Percentiles rank a stretch among this genome's conserved stretches.
Evolutionary conservation across 2,888 invertebrate species (phyloP).

Genomic region (Hoplodrina blanda): DNA sequence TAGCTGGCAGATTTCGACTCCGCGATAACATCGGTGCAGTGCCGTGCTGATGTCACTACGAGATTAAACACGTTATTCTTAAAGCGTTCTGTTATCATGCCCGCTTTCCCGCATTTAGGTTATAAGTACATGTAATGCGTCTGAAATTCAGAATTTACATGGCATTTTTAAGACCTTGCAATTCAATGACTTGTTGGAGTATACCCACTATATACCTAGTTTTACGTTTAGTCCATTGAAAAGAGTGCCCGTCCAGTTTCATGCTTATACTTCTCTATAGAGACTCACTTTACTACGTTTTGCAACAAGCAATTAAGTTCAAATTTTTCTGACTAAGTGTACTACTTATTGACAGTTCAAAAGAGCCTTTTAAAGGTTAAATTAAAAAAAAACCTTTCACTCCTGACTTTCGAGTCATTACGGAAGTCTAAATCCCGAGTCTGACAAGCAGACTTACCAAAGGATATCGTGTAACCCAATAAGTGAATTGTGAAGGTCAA

Average conservation of each 20-base stretch:
- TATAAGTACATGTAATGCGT: background rate
- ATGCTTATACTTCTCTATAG: no score
- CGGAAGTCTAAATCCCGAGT: no score
- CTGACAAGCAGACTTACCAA: no score
- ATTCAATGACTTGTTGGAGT: background rate
- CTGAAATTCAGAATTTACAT: background rate
- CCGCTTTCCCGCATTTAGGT: background rate
- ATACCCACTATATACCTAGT: background rate
- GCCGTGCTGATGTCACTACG: slow-evolving; percentile 24
- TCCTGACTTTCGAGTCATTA: no score
- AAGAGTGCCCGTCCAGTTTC: no score
- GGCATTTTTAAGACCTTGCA: background rate
- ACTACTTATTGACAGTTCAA: no score
- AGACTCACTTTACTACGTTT: no score
- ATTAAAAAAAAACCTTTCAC: no score
- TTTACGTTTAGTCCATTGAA: no score
- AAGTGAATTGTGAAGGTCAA: background rate
- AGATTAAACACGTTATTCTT: slow-evolving; percentile 50
- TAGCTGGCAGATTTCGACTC: slow-evolving; percentile 32
- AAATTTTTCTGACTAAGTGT: no score
- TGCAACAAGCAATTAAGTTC: no score
- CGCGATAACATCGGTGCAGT: slow-evolving; percentile 38
- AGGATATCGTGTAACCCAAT: background rate
- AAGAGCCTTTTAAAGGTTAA: no score
- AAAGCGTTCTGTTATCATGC: slow-evolving; percentile 7